Percentiles rank a stretch among this genome's conserved stretches.
Conservation (phyloP, 2,113 vertebrate genomes). For the Haplochromis vanheusdeni region DNA sequence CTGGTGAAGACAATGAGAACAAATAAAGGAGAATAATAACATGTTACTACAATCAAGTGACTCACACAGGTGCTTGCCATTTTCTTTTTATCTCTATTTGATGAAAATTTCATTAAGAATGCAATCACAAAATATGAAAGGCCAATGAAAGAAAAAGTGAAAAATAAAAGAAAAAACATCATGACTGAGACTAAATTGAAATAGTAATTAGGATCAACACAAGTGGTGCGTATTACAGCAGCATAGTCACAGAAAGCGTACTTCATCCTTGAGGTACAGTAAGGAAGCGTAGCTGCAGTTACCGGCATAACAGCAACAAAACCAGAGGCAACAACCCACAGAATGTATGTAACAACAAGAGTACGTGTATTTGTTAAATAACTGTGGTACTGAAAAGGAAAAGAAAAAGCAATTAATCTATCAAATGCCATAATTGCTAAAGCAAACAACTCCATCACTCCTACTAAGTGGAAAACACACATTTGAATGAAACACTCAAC, state of each 20-base stretch:
- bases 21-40: neutral
- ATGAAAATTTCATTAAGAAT: neutral
- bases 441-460: neutral
- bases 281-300: neutral
- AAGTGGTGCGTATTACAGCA: neutral
- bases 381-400: neutral
- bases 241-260: neutral
- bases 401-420: neutral
- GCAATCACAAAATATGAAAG: neutral
- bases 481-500: neutral
- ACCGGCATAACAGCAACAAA: neutral
- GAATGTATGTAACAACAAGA: neutral
- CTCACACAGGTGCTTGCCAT: neutral
- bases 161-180: neutral
- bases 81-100: neutral
- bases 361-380: neutral
- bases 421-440: neutral
- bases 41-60: neutral
- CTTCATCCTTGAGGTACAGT: neutral
- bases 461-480: neutral
- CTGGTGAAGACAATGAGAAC: neutral
- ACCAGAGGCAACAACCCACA: neutral
- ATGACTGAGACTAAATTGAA: neutral
- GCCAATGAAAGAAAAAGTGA: neutral
- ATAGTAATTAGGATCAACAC: neutral